A percentile compares a stretch with the other conserved stretches of the same genome.
These are phyloP conservation scores for Dichetophora obliterata DNA, from an alignment of 2,888 invertebrate species.

Conservation along the genomic window DNA sequence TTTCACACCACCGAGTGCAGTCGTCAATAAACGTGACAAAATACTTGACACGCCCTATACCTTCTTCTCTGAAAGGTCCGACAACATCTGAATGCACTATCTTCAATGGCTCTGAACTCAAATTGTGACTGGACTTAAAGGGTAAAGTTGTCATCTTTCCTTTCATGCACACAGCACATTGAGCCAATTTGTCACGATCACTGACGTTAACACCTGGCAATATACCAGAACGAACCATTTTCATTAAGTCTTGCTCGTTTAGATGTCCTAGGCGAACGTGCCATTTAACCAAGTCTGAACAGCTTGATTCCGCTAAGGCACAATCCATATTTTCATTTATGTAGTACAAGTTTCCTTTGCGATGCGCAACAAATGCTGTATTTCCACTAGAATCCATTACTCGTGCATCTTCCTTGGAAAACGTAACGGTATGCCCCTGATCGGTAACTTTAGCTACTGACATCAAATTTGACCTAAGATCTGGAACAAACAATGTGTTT, in stretches of 20 bases:
- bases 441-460: conserved; percentile 44
- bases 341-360: too few relatives aligned
- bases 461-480: conserved; percentile 9
- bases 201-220: conserved; percentile 24
- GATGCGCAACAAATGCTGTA: too few relatives aligned
- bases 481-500: too few relatives aligned
- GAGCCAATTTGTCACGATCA: neutral
- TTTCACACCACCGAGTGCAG: conserved; percentile 36
- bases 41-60: conserved; percentile 33
- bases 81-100: conserved; percentile 43
- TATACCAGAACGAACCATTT: conserved; percentile 28
- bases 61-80: conserved; percentile 40
- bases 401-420: conserved; percentile 34
- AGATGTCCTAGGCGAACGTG: conserved; percentile 40
- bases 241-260: conserved; percentile 38
- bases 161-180: too few relatives aligned
- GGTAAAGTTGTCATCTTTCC: too few relatives aligned
- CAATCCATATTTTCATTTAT: neutral
- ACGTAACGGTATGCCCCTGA: conserved; percentile 41
- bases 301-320: conserved; percentile 39
- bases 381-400: conserved; percentile 36
- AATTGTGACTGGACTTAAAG: too few relatives aligned
- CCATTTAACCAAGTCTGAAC: conserved; percentile 42
- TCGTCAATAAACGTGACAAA: conserved; percentile 43
- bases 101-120: conserved; percentile 30